Percentiles rank a stretch among this genome's conserved stretches.
Evolutionary conservation across 2,888 invertebrate genomes (phyloP).

Genomic region (Vesta saturnalis): DNA sequence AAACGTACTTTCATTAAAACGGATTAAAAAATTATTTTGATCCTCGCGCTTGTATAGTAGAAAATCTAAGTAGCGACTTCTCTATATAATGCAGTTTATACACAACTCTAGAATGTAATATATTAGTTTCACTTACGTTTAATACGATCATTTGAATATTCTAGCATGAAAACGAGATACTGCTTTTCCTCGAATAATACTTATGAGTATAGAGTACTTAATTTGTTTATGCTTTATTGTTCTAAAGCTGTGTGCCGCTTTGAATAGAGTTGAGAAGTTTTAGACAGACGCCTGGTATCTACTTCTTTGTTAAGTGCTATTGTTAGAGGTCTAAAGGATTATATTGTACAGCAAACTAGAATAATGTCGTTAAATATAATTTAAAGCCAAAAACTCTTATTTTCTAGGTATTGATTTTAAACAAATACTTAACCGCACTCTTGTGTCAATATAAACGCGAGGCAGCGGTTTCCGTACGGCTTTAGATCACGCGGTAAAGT

Average conservation of each 20-base stretch:
- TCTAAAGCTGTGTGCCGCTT: constrained; percentile 25
- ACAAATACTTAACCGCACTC: constrained; percentile 12
- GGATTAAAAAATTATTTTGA: no score
- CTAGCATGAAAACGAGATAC: no score
- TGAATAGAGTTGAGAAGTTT: constrained; percentile 34
- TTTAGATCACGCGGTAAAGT: constrained; percentile 7
- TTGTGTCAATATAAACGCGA: constrained; percentile 12
- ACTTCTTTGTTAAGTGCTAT: constrained; percentile 27
- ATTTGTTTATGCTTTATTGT: constrained; percentile 34
- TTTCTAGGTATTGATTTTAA: constrained; percentile 23
- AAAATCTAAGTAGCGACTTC: no score
- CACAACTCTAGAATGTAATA: no score
- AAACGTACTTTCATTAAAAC: no score
- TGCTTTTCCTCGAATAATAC: neutral
- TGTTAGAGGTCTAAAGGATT: constrained; percentile 8
- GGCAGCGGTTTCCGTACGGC: constrained; percentile 21
- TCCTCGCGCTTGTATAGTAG: no score
- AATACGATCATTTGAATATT: no score
- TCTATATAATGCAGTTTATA: no score
- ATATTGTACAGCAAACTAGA: constrained; percentile 8
- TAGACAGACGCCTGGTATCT: constrained; percentile 31
- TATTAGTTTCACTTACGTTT: no score
- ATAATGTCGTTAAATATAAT: constrained; percentile 29
- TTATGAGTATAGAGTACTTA: constrained; percentile 20
- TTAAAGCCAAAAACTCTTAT: neutral